Evolutionary conservation across 2,797 vertebrate species (phyloP), one percentile per base, ranked within the genome.

Genomic region (Melanogrammus aeglefinus): DNA sequence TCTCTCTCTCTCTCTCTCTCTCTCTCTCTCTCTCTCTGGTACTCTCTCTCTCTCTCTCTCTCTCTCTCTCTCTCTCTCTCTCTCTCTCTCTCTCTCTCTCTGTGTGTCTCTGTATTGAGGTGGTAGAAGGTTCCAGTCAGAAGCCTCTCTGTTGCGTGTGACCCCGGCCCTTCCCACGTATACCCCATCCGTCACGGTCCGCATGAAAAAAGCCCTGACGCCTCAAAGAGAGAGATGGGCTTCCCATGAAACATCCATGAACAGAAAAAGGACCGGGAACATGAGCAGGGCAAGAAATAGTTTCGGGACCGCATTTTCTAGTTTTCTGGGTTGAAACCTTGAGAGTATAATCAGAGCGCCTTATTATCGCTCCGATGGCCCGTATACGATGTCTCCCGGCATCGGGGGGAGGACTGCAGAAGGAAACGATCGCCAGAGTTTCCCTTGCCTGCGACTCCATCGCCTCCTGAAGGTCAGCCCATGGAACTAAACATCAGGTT

Each of bases 81-180:
- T 44, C 41, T 14, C 6, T 44, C 10, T 2, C 41, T 10, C 6
- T 38, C 36, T 38, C 36, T 38, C 31, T 31, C 31, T 3, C 31
- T 31, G 2, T 1, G 31, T 31, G 31, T 47, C 44, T 47, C 10
- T 39, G 38, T 39, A 9, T 39, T 1, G 41, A 86, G 87, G 81
- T 72, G 31, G 86, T 87, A 91, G 88, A 93, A 87, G 93, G 88
- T 94, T 91, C 81, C 87, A 86, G 85, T 90, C 83, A 90, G 91
- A 92, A 80, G 86, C 77, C 81, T 76, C 9, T 88, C 75, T 84
- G 89, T 91, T 86, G 89, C 87, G 82, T 82, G 77, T 63, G 57
- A 74, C 83, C 91, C 81, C 76, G 85, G 78, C 84, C 87, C 87
- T 81, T 69, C 78, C 82, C 77, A 82, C 75, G 81, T 86, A 81